Conservation (phyloP, 2,888 invertebrate genomes). For the Monopis laevigella region DNA sequence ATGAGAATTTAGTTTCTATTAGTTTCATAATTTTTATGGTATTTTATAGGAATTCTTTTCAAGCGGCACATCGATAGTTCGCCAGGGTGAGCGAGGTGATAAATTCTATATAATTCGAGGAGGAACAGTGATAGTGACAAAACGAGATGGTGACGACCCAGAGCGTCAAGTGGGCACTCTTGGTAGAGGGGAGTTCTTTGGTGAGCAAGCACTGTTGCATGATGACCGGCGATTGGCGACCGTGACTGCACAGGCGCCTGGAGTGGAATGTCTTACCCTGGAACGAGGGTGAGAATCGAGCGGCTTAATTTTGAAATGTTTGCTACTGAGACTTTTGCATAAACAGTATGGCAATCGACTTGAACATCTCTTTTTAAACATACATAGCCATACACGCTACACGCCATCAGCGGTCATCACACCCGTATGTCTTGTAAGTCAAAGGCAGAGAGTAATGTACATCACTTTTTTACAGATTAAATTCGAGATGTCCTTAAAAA, state of each 20-base stretch:
- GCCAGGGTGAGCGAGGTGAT: constrained; percentile 87
- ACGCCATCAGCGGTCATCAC: no score
- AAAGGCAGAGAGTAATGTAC: no score
- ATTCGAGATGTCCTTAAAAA: no score
- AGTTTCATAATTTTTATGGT: neutral
- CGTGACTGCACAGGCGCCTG: constrained; percentile 84
- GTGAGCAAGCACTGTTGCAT: constrained; percentile 86
- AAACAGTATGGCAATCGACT: no score
- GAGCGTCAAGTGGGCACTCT: constrained; percentile 76
- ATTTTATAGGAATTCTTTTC: constrained; percentile 77
- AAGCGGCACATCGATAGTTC: constrained; percentile 79
- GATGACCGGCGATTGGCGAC: constrained; percentile 91
- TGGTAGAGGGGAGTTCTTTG: constrained; percentile 85
- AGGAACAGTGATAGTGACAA: constrained; percentile 80
- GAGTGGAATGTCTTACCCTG: constrained; percentile 87
- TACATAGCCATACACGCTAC: no score
- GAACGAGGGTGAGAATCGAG: constrained; percentile 73
- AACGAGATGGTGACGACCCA: constrained; percentile 66
- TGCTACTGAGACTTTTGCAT: no score
- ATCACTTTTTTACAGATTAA: no score
- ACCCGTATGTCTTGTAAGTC: no score
- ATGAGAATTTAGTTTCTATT: neutral
- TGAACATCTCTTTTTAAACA: no score
- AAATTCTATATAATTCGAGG: constrained; percentile 92
- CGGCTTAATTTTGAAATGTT: no score